Conservation (phyloP, 37 sponge, comb jelly and placozoan species). For the Halisarca cf. caerulea region DNA sequence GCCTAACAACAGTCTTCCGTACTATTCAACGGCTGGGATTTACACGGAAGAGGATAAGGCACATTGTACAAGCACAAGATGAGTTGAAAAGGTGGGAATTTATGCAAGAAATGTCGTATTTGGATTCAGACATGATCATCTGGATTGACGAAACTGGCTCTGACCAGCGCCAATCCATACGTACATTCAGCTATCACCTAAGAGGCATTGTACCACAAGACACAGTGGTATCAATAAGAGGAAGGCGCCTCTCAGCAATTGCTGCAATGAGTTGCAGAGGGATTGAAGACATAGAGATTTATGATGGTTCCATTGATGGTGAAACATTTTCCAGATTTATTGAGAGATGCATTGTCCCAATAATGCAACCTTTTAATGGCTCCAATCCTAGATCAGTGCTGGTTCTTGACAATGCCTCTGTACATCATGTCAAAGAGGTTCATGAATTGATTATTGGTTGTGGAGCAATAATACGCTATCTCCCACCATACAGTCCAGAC, state of each 20-base stretch:
- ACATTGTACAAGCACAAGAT: slow-evolving; percentile 16
- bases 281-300: background rate
- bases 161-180: background rate
- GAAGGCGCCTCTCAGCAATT: background rate
- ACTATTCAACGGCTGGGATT: slow-evolving; percentile 28
- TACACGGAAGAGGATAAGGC: slow-evolving; percentile 37
- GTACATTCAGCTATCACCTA: background rate
- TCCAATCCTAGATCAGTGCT: background rate
- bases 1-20: slow-evolving; percentile 24
- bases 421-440: background rate
- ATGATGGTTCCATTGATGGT: background rate
- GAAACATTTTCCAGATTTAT: background rate
- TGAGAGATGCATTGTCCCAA: background rate
- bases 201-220: background rate
- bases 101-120: slow-evolving; percentile 38
- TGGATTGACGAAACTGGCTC: background rate
- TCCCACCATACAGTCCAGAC: slow-evolving; percentile 7
- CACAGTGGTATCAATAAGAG: background rate
- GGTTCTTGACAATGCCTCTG: background rate
- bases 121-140: slow-evolving; percentile 7
- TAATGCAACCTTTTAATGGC: slow-evolving; percentile 1
- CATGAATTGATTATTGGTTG: background rate
- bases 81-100: slow-evolving; percentile 22
- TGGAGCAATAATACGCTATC: background rate
- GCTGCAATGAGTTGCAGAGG: background rate